Evolutionary conservation across 2,888 invertebrate species (phyloP).

Genomic region (Trissonchulus sp.): DNA sequence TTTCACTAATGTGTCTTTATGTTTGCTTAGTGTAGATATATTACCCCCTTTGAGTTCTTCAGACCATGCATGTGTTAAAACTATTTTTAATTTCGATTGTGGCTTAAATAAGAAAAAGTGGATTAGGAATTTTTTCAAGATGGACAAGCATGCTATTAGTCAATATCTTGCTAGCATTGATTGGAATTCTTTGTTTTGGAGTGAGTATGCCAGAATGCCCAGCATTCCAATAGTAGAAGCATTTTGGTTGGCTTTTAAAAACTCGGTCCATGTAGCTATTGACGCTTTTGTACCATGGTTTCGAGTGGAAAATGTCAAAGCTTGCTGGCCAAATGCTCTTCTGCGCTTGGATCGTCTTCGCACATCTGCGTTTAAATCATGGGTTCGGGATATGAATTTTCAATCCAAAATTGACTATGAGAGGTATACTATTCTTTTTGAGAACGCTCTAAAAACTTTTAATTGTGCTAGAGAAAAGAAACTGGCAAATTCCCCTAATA

Average conservation of each 20-base stretch:
- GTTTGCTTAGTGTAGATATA: not conserved
- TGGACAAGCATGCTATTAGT: not conserved
- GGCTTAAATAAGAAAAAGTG: not conserved
- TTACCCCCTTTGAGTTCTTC: not conserved
- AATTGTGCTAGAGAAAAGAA: not conserved
- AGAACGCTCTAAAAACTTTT: not conserved
- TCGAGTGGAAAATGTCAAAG: too few species aligned
- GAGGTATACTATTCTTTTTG: not conserved
- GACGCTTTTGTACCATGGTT: too few species aligned
- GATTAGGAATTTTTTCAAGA: not conserved
- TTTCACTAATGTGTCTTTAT: not conserved
- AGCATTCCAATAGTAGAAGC: too few species aligned
- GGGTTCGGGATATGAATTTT: not conserved
- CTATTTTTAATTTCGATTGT: not conserved
- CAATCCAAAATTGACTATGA: not conserved
- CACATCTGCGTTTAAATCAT: conserved; percentile 3
- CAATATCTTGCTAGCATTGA: not conserved
- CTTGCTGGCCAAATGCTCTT: not conserved
- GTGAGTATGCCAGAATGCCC: not conserved
- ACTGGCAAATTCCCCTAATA: not conserved
- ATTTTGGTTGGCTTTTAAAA: too few species aligned
- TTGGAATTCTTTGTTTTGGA: not conserved
- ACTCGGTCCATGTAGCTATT: too few species aligned
- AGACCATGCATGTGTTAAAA: not conserved
- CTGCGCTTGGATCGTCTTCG: too few species aligned